A percentile compares a stretch with the other conserved stretches of the same genome.
Conservation (phyloP, 2,113 vertebrate genomes). For the Tursiops truncatus region DNA sequence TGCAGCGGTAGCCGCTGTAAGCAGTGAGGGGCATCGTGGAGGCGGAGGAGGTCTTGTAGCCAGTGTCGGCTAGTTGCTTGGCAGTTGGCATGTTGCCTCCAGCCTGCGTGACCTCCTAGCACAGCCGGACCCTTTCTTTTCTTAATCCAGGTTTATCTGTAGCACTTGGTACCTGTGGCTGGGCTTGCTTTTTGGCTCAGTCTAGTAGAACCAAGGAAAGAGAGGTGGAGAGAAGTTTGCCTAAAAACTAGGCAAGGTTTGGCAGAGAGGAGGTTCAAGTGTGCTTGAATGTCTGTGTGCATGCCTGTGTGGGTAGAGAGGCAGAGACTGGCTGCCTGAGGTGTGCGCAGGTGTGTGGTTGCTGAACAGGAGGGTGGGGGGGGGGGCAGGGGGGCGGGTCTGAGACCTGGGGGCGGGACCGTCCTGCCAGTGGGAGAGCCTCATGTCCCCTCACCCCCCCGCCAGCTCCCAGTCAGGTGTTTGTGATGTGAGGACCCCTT, state of each 20-base stretch:
- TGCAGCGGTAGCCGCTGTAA: slow-evolving; percentile 92
- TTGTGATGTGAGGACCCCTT: background rate
- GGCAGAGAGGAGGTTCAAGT: background rate
- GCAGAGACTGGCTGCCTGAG: background rate
- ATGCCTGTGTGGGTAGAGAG: background rate
- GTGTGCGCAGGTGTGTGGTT: rapidly evolving
- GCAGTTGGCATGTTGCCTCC: slow-evolving; percentile 85
- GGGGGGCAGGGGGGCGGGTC: rapidly evolving
- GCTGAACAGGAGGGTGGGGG: background rate
- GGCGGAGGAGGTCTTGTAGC: slow-evolving; percentile 91
- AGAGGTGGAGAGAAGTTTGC: background rate
- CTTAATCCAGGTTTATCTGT: background rate
- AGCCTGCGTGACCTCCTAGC: background rate
- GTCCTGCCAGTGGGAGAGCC: background rate
- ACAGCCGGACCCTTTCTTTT: background rate
- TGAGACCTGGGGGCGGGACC: background rate
- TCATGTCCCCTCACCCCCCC: background rate
- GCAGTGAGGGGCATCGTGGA: slow-evolving; percentile 94
- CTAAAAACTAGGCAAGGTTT: background rate
- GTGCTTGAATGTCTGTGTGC: background rate
- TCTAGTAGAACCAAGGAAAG: background rate
- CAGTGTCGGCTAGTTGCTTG: slow-evolving; percentile 93
- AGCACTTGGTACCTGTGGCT: background rate
- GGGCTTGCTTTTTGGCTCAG: background rate
- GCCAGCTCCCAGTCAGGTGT: background rate